A percentile compares a stretch with the other conserved stretches of the same genome.
Conservation (phyloP, 1,140 invertebrate species). For the Phocides pigmalion region DNA sequence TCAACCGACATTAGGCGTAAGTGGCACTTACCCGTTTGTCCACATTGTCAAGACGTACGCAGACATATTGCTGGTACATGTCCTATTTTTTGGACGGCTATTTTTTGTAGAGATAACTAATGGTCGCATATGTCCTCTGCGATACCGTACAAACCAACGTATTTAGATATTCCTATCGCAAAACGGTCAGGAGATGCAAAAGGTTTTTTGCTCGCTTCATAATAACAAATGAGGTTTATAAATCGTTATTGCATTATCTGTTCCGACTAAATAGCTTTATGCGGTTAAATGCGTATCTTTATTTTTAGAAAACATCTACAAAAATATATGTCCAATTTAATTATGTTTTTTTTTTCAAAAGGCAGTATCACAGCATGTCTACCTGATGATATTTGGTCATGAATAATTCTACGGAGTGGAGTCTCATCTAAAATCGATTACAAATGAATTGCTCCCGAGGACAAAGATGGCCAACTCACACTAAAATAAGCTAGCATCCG, state of each 20-base stretch:
- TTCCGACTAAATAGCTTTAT: background rate
- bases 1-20: background rate
- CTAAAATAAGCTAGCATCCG: too few species aligned
- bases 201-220: background rate
- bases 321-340: too few species aligned
- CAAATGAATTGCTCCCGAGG: too few species aligned
- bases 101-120: slow-evolving; percentile 2
- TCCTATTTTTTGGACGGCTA: background rate
- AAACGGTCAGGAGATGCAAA: background rate
- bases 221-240: background rate
- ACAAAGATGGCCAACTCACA: too few species aligned
- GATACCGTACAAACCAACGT: background rate
- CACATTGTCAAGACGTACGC: slow-evolving; percentile 5
- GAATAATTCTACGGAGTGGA: too few species aligned
- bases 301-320: background rate
- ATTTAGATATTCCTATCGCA: background rate
- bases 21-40: slow-evolving; percentile 2
- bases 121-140: slow-evolving; percentile 1
- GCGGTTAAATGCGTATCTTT: background rate
- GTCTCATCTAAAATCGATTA: too few species aligned
- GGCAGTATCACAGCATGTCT: too few species aligned
- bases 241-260: background rate
- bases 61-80: slow-evolving; percentile 3
- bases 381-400: too few species aligned
- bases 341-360: too few species aligned